phyloP scores from a whole-genome alignment of 2,888 invertebrate genomes.

The Pharmacophagus antenor region DNA sequence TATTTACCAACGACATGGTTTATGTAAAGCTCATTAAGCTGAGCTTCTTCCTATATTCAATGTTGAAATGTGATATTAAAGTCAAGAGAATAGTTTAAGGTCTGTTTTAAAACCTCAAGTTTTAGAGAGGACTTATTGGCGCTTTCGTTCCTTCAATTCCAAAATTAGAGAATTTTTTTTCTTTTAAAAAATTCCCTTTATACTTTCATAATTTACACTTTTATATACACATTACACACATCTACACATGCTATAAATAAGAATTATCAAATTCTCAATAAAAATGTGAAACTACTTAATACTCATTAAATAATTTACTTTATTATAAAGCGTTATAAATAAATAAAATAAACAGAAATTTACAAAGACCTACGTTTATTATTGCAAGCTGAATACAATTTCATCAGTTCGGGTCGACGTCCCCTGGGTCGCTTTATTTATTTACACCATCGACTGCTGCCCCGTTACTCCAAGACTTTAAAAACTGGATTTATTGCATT shows the following conservation, averaged over 20 bases:
- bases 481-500: constrained; percentile 63
- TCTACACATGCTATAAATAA: no score
- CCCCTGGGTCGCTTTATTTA: constrained; percentile 63
- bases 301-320: no score
- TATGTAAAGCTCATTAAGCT: not conserved
- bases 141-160: no score
- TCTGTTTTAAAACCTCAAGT: no score
- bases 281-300: no score
- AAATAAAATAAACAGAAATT: constrained; percentile 37
- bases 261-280: no score
- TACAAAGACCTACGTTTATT: constrained; percentile 55
- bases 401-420: constrained; percentile 73
- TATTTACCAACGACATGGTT: constrained; percentile 1
- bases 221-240: no score
- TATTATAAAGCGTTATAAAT: no score
- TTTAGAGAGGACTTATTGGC: no score
- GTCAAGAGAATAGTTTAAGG: not conserved
- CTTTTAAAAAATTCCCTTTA: no score
- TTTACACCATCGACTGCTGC: constrained; percentile 71
- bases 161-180: no score
- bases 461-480: constrained; percentile 69
- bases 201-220: no score
- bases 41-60: not conserved
- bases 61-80: not conserved
- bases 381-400: constrained; percentile 64